phyloP scores from a whole-genome alignment of 2,888 invertebrate species.

The Endomychus coccineus region DNA sequence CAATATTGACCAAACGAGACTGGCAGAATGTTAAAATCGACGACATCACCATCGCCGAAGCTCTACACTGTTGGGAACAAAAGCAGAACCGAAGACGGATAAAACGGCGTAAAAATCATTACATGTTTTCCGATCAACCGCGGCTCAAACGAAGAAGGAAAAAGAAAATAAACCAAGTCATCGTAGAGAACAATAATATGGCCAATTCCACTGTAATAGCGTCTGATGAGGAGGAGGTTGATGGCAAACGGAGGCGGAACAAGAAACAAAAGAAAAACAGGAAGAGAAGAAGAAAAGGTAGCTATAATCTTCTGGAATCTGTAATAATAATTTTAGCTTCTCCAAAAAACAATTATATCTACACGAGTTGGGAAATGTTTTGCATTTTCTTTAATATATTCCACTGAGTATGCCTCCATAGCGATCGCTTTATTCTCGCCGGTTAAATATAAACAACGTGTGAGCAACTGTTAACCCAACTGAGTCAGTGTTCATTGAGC shows the following conservation, averaged over 20 bases:
- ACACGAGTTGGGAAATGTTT: no score
- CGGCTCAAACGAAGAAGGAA: constrained; percentile 16
- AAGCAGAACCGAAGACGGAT: constrained; percentile 39
- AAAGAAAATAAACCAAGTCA: background rate
- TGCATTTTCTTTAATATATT: no score
- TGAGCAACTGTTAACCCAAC: no score
- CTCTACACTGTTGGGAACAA: constrained; percentile 83
- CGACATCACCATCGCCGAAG: constrained; percentile 74
- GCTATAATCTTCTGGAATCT: constrained; percentile 26
- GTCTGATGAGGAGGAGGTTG: constrained; percentile 21
- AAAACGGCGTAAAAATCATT: constrained; percentile 26
- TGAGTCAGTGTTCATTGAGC: no score
- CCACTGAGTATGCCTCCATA: no score
- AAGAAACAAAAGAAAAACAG: constrained; percentile 27
- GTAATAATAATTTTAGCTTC: no score
- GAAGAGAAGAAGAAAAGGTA: constrained; percentile 30
- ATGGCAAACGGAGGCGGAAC: constrained; percentile 27
- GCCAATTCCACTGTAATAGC: constrained; percentile 4
- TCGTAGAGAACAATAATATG: constrained; percentile 3
- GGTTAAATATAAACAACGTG: no score
- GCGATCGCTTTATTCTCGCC: no score
- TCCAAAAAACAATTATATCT: no score
- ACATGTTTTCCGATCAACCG: constrained; percentile 15
- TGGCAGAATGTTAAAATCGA: constrained; percentile 78
- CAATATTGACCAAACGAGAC: constrained; percentile 76